phyloP scores from a whole-genome alignment of 2,888 invertebrate species.

The Parochlus steinenii region DNA sequence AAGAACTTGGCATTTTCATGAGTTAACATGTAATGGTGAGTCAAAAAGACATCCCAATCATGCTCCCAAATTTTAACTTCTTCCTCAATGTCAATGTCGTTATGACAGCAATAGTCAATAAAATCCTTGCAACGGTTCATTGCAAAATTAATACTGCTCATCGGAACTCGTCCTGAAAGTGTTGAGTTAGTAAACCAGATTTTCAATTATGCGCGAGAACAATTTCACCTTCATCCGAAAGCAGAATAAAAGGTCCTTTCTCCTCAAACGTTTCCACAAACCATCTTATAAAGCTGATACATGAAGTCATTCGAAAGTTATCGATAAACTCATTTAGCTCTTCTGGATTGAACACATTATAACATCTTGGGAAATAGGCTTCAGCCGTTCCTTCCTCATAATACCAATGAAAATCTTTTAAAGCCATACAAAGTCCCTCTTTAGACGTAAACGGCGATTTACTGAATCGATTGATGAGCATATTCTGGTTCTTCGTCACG shows the following conservation, averaged over 20 bases:
- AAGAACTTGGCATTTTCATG: constrained; percentile 41
- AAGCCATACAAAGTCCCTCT: constrained; percentile 63
- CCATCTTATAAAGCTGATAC: constrained; percentile 68
- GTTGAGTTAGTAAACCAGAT: no score
- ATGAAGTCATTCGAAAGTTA: constrained; percentile 79
- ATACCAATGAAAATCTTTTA: constrained; percentile 74
- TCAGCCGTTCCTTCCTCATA: constrained; percentile 64
- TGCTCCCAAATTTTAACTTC: constrained; percentile 52
- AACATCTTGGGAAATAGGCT: constrained; percentile 74
- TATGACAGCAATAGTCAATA: constrained; percentile 54
- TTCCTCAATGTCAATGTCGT: constrained; percentile 58
- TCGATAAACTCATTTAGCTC: constrained; percentile 71
- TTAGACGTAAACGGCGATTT: constrained; percentile 84
- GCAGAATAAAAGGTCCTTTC: constrained; percentile 38
- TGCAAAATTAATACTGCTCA: constrained; percentile 64
- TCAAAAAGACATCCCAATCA: constrained; percentile 79
- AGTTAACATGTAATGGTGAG: constrained; percentile 48
- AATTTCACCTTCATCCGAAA: constrained; percentile 41
- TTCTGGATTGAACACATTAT: constrained; percentile 64
- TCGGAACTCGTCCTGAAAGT: constrained; percentile 48
- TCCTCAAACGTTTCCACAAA: constrained; percentile 40
- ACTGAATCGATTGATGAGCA: constrained; percentile 65
- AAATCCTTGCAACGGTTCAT: constrained; percentile 61
- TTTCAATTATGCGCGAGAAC: no score
- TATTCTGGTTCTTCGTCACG: constrained; percentile 36